Base-by-base conservation (phyloP, 2,888 invertebrate species). In the Tyria jacobaeae region DNA sequence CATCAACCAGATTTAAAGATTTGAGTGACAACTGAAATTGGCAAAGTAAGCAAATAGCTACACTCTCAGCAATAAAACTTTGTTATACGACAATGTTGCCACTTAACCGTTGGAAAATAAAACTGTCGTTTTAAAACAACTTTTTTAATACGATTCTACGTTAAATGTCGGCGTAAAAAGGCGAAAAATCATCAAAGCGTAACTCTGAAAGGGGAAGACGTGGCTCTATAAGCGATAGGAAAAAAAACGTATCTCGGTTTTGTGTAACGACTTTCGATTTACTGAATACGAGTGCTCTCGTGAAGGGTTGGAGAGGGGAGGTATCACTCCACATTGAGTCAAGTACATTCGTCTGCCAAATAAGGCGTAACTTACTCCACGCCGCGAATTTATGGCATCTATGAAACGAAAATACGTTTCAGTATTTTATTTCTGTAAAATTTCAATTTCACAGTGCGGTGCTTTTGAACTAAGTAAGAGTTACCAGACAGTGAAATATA, bases 231-330 rank as follows among this genome's bases (percentile, higher is more conserved):
- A 86, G 78, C 82, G 84, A 85, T 86, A 79, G 85, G 76, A 81
- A 84, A 89, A n/a, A 44, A 89, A 88, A 86, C 85, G 85, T 88
- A 88, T 89, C 86, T 89, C 86, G 85, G 87, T 86, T 90, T 89
- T 89, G 84, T 89, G 88, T 89, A 90, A 91, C 90, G 90, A 88
- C 87, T 90, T 92, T 90, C 90, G 89, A 91, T 91, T 91, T 89
- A 87, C 86, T 86, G 87, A 86, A 84, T 87, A 87, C 85, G 84
- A 91, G 89, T 83, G 87, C 89, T 84, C 87, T 90, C 79, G 77
- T 87, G 83, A 88, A 89, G 90, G 89, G 89, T 89, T 89, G 85
- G 83, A 82, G 80, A 78, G 83, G 86, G 87, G 86, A 82, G 87
- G 86, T 86, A 89, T 88, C 89, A 87, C 88, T 87, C 82, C 85